Base-by-base conservation (phyloP, 1,140 invertebrate species). In the Lycorma delicatula region DNA sequence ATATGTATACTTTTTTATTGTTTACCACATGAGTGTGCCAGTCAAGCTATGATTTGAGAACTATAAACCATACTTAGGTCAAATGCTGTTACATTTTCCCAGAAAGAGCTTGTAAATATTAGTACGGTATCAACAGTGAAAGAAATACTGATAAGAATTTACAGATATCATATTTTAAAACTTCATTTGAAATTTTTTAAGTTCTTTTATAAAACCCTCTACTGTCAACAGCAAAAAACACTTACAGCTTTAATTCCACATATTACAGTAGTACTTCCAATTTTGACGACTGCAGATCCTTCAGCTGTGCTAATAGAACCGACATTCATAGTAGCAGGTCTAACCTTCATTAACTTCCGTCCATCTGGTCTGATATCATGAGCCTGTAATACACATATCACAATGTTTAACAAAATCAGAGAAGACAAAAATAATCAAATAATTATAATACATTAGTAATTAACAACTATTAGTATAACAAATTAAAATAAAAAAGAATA, bases 211-310 rank as follows among this genome's bases (percentile, higher is more conserved):
- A 46, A 46, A 16, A 46, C 5, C 7, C 5, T 46, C 16, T 9
- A 16, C 41, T 46, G 5, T 13, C 23, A 23, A 23, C 11, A 50
- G 6, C n/a, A 50, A 46, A 20, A 16, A 44, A 20, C 61, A 75
- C 74, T 79, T 76, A 86, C 85, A 38, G 81, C 83, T 76, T 87
- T 88, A 22, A 88, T 80, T n/a, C 85, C 85, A 77, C 86, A 88
- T 29, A 87, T 72, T 16, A 86, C 78, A 57, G 78, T 79, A 12
- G 85, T 86, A 63, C 82, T 80, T n/a, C 85, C 86, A 57, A 86
- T 72, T 75, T 83, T 85, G 6, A 84, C 79, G 58, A 86, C 73
- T 4, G 85, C 80, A 36, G 85, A 88, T 50, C 84, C 83, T 66
- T 87, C 83, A 1, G 85, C 81, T 62, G 83, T 83, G 41, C 73